These are phyloP conservation scores for Conopomorpha cramerella DNA, from an alignment of 1,140 invertebrate genomes.

Conservation along the genomic window DNA sequence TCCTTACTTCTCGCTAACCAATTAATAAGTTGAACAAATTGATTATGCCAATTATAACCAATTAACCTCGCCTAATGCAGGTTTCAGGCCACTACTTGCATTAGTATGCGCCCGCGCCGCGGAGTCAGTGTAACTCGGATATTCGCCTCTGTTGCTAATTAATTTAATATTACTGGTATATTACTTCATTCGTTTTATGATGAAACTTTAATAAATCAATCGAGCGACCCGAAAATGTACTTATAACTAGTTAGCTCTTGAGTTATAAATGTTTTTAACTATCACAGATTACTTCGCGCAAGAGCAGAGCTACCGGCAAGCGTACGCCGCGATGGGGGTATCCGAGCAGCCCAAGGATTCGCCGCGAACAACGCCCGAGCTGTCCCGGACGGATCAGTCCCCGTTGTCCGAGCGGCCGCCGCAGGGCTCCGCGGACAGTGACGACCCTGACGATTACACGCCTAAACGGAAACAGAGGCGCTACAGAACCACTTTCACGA, in stretches of 20 bases:
- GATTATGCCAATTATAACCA: slow-evolving; percentile 5
- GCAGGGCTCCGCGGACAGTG: slow-evolving; percentile 66
- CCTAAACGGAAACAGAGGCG: slow-evolving; percentile 90
- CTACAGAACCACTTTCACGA: slow-evolving; percentile 93
- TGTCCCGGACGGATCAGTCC: slow-evolving; percentile 32
- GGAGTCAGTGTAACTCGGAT: too few relatives aligned
- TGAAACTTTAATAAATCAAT: too few relatives aligned
- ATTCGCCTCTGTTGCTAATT: too few relatives aligned
- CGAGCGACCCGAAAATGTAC: too few relatives aligned
- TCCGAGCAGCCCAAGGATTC: slow-evolving; percentile 63
- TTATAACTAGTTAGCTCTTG: too few relatives aligned
- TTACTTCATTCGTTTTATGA: too few relatives aligned
- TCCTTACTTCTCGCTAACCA: too few relatives aligned
- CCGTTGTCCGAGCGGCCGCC: slow-evolving; percentile 48
- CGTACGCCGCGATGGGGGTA: slow-evolving; percentile 63
- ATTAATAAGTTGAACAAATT: slow-evolving; percentile 6
- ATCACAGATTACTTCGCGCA: slow-evolving; percentile 40
- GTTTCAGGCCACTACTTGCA: background rate
- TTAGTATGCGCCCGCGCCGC: slow-evolving; percentile 4
- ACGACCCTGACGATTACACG: slow-evolving; percentile 79
- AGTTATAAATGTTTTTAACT: too few relatives aligned
- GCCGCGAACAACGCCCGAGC: slow-evolving; percentile 56
- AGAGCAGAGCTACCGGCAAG: slow-evolving; percentile 21
- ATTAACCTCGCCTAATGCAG: slow-evolving; percentile 1
- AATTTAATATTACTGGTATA: too few relatives aligned